These are phyloP conservation scores for Crematogaster levior DNA, from an alignment of 2,888 invertebrate genomes.

Conservation along the genomic window DNA sequence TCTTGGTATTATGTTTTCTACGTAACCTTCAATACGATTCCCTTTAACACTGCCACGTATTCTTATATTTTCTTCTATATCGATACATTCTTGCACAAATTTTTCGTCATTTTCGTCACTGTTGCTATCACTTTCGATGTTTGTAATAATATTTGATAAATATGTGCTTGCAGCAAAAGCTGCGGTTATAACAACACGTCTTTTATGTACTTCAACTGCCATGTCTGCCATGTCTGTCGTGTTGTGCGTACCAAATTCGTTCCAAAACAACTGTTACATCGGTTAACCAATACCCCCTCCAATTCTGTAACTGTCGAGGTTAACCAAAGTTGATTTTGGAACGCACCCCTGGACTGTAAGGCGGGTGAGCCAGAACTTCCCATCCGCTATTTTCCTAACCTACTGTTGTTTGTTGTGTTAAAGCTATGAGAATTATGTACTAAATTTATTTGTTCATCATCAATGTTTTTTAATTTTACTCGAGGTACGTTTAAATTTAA, in stretches of 20 bases:
- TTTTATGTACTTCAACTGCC: not conserved
- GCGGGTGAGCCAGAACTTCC: no score
- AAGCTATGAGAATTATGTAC: no score
- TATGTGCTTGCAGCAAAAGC: not conserved
- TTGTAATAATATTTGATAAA: not conserved
- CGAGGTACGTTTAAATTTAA: no score
- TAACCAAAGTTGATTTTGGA: no score
- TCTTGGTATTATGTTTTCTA: conserved; percentile 14
- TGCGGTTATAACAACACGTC: not conserved
- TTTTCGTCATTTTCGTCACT: no score
- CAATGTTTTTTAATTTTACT: no score
- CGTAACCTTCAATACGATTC: not conserved
- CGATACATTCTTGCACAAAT: not conserved
- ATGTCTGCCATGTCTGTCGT: not conserved
- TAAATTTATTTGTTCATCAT: no score
- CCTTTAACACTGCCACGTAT: not conserved
- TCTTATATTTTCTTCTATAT: conserved; percentile 1
- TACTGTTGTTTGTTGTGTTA: no score
- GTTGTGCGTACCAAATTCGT: no score
- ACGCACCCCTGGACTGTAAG: no score
- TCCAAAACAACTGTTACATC: conserved; percentile 2
- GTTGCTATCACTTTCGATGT: not conserved
- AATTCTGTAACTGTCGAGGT: no score
- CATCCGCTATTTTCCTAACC: no score
- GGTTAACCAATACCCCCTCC: not conserved